Percentiles rank a stretch among this genome's conserved stretches.
phyloP scores from a whole-genome alignment of 1,140 invertebrate genomes.

The Cepaea nemoralis region DNA sequence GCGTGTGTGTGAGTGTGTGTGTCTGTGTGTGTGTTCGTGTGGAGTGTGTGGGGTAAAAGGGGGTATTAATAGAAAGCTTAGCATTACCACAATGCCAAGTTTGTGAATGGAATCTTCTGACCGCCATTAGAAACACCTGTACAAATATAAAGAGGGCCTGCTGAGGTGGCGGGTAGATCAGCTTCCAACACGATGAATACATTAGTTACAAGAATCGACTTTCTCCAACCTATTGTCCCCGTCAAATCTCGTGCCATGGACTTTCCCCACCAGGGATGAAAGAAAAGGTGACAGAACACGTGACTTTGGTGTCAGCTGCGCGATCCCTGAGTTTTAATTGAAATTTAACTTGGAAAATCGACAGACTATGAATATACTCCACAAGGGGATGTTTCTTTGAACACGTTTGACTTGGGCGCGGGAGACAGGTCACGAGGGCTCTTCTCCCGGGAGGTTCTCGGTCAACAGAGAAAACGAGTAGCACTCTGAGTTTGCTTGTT shows the following conservation, averaged over 20 bases:
- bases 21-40: too few relatives aligned
- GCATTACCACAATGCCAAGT: neutral
- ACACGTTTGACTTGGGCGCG: slow-evolving; percentile 21
- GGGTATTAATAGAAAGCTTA: too few relatives aligned
- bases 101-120: neutral
- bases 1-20: too few relatives aligned
- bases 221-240: neutral
- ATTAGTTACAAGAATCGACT: slow-evolving; percentile 18
- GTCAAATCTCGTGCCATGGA: neutral
- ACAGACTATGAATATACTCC: neutral
- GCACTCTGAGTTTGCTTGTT: slow-evolving; percentile 1
- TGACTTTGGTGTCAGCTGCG: neutral
- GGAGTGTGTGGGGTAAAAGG: too few relatives aligned
- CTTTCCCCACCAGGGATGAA: too few relatives aligned
- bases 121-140: neutral
- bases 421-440: neutral
- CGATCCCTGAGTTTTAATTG: slow-evolving; percentile 11
- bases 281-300: slow-evolving; percentile 16
- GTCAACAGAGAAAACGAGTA: slow-evolving; percentile 8
- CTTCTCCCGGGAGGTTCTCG: neutral
- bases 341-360: slow-evolving; percentile 35
- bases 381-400: slow-evolving; percentile 24
- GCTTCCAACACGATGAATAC: neutral
- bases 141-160: slow-evolving; percentile 16
- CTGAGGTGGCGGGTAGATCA: slow-evolving; percentile 12